Evolutionary conservation across 1,140 invertebrate species (phyloP).

Genomic region (Adoxophyes honmai): DNA sequence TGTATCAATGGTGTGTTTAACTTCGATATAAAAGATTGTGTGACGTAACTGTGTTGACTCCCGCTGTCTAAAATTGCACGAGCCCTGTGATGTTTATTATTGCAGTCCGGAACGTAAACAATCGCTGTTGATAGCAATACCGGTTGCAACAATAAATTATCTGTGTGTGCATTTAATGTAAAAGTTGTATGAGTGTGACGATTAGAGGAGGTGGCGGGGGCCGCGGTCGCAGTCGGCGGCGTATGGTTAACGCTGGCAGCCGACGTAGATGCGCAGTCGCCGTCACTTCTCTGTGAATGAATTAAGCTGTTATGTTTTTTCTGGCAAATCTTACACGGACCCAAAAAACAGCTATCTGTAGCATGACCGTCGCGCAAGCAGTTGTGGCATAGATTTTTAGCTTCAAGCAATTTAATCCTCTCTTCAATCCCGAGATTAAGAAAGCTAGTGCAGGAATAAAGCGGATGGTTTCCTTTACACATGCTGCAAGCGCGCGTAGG

Average conservation of each 20-base stretch:
- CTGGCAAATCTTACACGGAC: slow-evolving; percentile 23
- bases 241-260: not conserved
- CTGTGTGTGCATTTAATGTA: not conserved
- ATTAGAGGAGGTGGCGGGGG: not conserved
- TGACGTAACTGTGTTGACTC: slow-evolving; percentile 29
- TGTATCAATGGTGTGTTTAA: slow-evolving; percentile 26
- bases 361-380: slow-evolving; percentile 23
- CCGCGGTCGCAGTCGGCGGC: not conserved
- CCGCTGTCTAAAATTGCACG: slow-evolving; percentile 28
- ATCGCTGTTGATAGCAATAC: slow-evolving; percentile 32
- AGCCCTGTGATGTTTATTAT: slow-evolving; percentile 21
- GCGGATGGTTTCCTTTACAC: slow-evolving; percentile 22
- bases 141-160: slow-evolving; percentile 21
- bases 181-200: not conserved
- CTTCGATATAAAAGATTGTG: slow-evolving; percentile 25
- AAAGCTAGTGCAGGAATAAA: slow-evolving; percentile 27
- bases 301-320: slow-evolving; percentile 28
- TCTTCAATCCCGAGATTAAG: slow-evolving; percentile 16
- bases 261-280: not conserved
- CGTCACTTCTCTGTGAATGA: slow-evolving; percentile 19
- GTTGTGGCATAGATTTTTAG: slow-evolving; percentile 25
- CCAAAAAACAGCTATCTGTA: slow-evolving; percentile 19
- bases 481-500: slow-evolving; percentile 7
- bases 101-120: slow-evolving; percentile 22
- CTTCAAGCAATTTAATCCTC: slow-evolving; percentile 19